Percentiles rank a stretch among this genome's conserved stretches.
phyloP scores from a whole-genome alignment of 2,888 invertebrate species.

The Mimas tiliae region DNA sequence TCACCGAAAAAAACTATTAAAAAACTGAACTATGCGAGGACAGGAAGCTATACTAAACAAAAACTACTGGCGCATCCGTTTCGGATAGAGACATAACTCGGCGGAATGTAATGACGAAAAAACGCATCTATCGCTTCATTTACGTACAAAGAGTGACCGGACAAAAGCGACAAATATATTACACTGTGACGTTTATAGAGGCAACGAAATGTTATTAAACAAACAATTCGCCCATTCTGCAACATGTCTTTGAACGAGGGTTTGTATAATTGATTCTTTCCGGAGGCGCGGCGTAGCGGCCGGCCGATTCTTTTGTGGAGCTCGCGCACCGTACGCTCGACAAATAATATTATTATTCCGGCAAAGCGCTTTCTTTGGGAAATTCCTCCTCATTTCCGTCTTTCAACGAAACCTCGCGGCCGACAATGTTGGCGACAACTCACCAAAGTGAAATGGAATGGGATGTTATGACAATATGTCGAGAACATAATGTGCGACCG shows the following conservation, averaged over 20 bases:
- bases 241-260: constrained; percentile 72
- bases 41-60: constrained; percentile 72
- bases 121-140: constrained; percentile 67
- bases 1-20: constrained; percentile 64
- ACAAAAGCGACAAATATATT: constrained; percentile 73
- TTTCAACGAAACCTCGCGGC: constrained; percentile 72
- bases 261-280: constrained; percentile 83
- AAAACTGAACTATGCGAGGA: constrained; percentile 58
- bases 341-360: constrained; percentile 76
- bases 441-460: constrained; percentile 77
- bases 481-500: constrained; percentile 56
- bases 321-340: constrained; percentile 51
- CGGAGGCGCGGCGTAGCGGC: constrained; percentile 74
- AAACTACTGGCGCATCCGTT: constrained; percentile 73
- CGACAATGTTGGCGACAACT: constrained; percentile 68
- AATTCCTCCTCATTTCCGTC: constrained; percentile 80
- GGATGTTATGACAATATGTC: constrained; percentile 80
- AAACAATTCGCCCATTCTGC: constrained; percentile 83
- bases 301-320: constrained; percentile 65
- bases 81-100: constrained; percentile 68
- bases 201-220: constrained; percentile 82
- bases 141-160: constrained; percentile 66
- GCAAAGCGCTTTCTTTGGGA: constrained; percentile 67
- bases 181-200: constrained; percentile 74
- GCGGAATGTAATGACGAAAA: constrained; percentile 65